Evolutionary conservation across 2,797 vertebrate species (phyloP), one percentile per base, ranked within the genome.

Genomic region (Anableps anableps): DNA sequence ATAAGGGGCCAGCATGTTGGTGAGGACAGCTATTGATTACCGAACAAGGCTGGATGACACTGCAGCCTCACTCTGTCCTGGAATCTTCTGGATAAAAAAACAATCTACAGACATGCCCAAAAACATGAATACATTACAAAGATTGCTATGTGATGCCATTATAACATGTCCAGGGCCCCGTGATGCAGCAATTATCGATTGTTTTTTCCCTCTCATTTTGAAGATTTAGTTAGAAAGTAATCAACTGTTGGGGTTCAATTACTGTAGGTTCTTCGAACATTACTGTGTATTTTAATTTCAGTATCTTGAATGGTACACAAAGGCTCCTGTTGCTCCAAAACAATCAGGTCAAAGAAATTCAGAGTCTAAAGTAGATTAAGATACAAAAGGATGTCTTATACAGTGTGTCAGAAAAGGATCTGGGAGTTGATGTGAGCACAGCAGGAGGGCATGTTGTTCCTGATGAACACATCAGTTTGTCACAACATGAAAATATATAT

Each of bases 1-100:
- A 95, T 94, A 93, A 92, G 79, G 43, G 82, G 77, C 84, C 74
- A 41, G 86, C 80, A 80, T 81, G 88, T 88, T 84, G 85, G 85
- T 90, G 89, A 89, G 88, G 90, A 93, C 86, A 77, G 87, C 51
- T 92, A 95, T 96, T 88, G 94, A 96, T 96, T 88, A 88, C 70
- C 1, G 77, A 75, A 66, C 50, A 85, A 88, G 88, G 82, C 86
- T 73, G 89, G 88, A 88, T 83, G 90, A 92, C 88, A 92, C 83
- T 41, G 70, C 79, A 86, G 86, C 77, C 80, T 26, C 62, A 77
- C 79, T 85, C 85, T 78, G 89, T 89, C 89, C 78, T 76, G 77
- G 77, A 83, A 62, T 84, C 78, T 70, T 86, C 83, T 81, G 87
- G 88, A n/a, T 70, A n/a, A 75, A 85, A 53, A 83, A n/a, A 77